Base-by-base conservation (phyloP, 2,113 vertebrate species). In the Glaucomys volans region DNA sequence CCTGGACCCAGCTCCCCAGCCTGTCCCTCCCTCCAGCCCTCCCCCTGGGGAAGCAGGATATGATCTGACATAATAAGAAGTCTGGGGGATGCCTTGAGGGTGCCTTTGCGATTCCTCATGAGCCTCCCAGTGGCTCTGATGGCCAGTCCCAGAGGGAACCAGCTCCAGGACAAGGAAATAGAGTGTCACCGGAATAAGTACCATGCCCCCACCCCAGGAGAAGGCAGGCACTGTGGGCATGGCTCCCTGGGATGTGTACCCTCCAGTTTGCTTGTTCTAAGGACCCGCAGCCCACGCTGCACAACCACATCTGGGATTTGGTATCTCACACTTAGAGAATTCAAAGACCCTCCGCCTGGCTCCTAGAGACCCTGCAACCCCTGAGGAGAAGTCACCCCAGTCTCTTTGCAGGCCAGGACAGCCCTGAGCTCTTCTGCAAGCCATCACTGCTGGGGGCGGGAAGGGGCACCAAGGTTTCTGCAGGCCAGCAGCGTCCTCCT, bases 211-310 rank as follows among this genome's bases (percentile, higher is more conserved):
- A n/a, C n/a, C 35, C 74, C 0, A 0, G 13, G 42, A 59, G 50
- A 64, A 66, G 0, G 0, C 8, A 4, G 0, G 37, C 2, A 8
- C 4, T 0, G 16, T 5, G 50, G 86, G 50, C 40, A 90, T 16
- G 0, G 0, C 40, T n/a, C 74, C 52, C 5, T 0, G 11, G 2
- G 8, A 44, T 0, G 17, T 0, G 5, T 0, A 14, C n/a, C 40
- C 3, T 13, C 44, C 9, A 0, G 2, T 69, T 32, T 24, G 17
- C 18, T 35, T 67, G n/a, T 24, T 59, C 57, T 14, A 10, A 44
- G 40, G 59, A 87, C 13, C 0, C 28, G 8, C 4, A 1, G 40
- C 0, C 0, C 4, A 0, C 0, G 3, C 2, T 0, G 2, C 50
- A 37, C 4, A n/a, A 10, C 24, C n/a, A 26, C 14, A 16, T 13